Base-by-base conservation (phyloP, 2,888 invertebrate genomes). In the Altica lythri region DNA sequence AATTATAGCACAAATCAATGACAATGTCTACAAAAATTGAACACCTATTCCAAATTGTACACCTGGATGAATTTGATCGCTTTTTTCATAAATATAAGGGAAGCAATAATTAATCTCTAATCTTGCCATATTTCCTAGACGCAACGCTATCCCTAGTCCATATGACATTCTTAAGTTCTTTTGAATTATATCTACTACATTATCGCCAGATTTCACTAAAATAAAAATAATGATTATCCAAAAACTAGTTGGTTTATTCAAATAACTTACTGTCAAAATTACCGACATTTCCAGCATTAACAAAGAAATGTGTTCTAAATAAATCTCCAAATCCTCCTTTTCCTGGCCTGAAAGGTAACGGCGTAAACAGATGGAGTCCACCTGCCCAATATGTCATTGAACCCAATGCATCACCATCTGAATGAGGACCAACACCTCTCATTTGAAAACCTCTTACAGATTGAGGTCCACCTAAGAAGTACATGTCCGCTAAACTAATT, bases 21-120 rank as follows among this genome's bases (percentile, higher is more conserved):
- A 16, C 13, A 6, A 16, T 44, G 34, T n/a, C 44, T 82, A 91
- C 63, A 92, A 80, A 77, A 92, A 92, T 68, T 88, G 85, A 45
- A 90, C 82, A 19, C 92, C 92, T 63, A 93, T 83, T 25, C 93
- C 94, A 72, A 93, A 86, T 78, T 93, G 92, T 66, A 93, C 81
- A 34, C 91, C 91, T 58, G 83, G 82, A 45, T 83, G 78, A 48
- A 81, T 65, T 64, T 75, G 79, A 77, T 95, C 94, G 9, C 81
- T 85, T 55, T 79, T 76, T 61, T 82, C 80, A 59, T 83, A 83
- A 38, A 79, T 77, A 42, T 71, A 62, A 32, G 97, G 97, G 69
- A 90, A 77, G 75, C 92, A 90, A 79, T 97, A 95, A 81, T 97
- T 98, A 47, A 99, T 83, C 81, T 99, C 98, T 48, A 98, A 81